These are phyloP conservation scores for Scolopax rusticola DNA, from an alignment of 2,797 vertebrate species.

Conservation along the genomic window DNA sequence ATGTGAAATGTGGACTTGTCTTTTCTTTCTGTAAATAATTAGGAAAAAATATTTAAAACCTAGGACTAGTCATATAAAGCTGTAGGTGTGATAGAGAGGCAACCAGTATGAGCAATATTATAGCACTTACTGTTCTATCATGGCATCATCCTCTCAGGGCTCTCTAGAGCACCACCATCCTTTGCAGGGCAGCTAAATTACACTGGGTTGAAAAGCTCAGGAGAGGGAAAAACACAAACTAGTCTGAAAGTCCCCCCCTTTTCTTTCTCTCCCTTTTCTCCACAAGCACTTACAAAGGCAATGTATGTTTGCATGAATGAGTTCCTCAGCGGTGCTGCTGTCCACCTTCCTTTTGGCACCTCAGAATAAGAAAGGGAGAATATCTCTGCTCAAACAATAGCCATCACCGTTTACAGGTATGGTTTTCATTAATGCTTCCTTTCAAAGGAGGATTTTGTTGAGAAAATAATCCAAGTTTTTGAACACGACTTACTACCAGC, in stretches of 20 bases:
- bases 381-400: not conserved
- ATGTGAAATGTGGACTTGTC: not conserved
- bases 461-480: not conserved
- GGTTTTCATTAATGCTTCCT: not conserved
- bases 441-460: not conserved
- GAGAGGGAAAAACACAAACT: not conserved
- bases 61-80: not conserved
- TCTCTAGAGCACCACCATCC: not conserved
- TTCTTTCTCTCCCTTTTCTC: not conserved
- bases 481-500: not conserved
- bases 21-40: not conserved
- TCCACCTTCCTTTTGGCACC: not conserved
- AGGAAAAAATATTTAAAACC: not conserved
- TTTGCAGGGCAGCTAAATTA: not conserved
- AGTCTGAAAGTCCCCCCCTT: not conserved
- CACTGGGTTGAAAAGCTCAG: not conserved
- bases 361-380: not conserved
- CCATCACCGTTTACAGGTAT: not conserved
- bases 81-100: not conserved
- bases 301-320: not conserved
- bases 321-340: not conserved
- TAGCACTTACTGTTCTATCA: not conserved
- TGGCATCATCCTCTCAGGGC: not conserved
- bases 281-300: not conserved
- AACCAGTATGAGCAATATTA: not conserved